These are phyloP conservation scores for Lytechinus variegatus DNA, from an alignment of 35 echinoderm and acorn worm species.

Conservation along the genomic window DNA sequence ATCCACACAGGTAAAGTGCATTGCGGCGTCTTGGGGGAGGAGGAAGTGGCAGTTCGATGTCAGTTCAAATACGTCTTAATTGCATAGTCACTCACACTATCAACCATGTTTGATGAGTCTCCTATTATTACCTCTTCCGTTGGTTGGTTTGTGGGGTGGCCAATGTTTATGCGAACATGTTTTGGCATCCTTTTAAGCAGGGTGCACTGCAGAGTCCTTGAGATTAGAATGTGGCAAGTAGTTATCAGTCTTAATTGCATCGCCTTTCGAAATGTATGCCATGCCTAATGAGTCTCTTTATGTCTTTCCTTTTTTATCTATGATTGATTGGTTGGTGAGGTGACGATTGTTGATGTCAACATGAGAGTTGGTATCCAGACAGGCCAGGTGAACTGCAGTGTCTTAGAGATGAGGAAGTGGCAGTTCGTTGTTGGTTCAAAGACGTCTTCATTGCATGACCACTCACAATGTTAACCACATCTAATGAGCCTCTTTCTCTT, in stretches of 20 bases:
- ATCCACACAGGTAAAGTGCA: constrained; percentile 91
- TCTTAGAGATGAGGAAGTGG: constrained; percentile 92
- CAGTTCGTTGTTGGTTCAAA: constrained; percentile 98
- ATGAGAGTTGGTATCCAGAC: constrained; percentile 98
- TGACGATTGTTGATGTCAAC: constrained; percentile 93
- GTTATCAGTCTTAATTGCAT: constrained; percentile 60
- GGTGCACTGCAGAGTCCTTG: constrained; percentile 89
- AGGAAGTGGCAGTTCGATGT: constrained; percentile 99
- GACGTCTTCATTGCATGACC: too few relatives aligned
- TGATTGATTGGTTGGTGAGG: constrained; percentile 79
- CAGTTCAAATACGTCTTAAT: constrained; percentile 57
- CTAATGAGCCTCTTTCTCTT: not conserved
- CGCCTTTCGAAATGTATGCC: too few relatives aligned
- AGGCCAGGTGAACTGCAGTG: constrained; percentile 88
- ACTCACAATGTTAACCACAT: too few relatives aligned
- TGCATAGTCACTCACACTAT: too few relatives aligned
- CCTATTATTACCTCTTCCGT: not conserved
- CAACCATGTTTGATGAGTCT: too few relatives aligned
- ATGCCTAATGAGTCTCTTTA: not conserved
- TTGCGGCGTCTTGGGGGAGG: constrained; percentile 86
- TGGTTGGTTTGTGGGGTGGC: constrained; percentile 86
- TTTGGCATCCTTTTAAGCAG: constrained; percentile 87
- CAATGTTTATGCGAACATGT: constrained; percentile 84
- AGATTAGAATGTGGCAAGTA: constrained; percentile 93
- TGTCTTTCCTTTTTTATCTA: not conserved